A percentile compares a stretch with the other conserved stretches of the same genome.
Evolutionary conservation across 2,797 vertebrate genomes (phyloP).

Genomic region (Menidia menidia): DNA sequence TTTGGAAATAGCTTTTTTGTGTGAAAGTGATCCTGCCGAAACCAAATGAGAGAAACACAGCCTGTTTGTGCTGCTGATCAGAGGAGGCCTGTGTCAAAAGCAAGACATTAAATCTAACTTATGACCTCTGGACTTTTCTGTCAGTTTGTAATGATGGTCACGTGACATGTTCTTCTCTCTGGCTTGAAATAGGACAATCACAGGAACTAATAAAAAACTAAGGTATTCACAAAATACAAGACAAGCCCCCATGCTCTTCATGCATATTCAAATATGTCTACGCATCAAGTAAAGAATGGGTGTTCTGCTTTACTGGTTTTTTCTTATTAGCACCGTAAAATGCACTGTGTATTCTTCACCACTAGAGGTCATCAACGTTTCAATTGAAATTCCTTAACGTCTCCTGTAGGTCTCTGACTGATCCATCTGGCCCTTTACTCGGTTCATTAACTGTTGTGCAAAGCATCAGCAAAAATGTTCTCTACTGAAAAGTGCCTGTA

Average conservation of each 20-base stretch:
- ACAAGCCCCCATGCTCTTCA: neutral
- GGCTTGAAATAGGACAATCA: slow-evolving; percentile 15
- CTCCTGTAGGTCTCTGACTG: too few relatives aligned
- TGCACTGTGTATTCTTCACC: slow-evolving; percentile 40
- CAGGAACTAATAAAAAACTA: neutral
- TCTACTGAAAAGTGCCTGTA: neutral
- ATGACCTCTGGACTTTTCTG: slow-evolving; percentile 59
- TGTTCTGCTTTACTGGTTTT: slow-evolving; percentile 41
- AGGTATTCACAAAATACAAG: slow-evolving; percentile 14
- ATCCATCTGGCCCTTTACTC: too few relatives aligned
- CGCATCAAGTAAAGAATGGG: slow-evolving; percentile 6
- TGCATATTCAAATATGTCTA: slow-evolving; percentile 1
- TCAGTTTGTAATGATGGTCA: slow-evolving; percentile 34
- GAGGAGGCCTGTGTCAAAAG: slow-evolving; percentile 12
- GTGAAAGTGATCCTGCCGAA: neutral
- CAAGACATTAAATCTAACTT: slow-evolving; percentile 30
- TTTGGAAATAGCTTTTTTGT: neutral
- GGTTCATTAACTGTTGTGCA: neutral
- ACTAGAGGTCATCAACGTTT: slow-evolving; percentile 51
- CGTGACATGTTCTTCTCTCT: too few relatives aligned
- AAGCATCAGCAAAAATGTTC: neutral
- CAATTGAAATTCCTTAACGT: neutral
- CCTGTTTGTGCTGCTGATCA: slow-evolving; percentile 4
- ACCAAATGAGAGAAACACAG: slow-evolving; percentile 24
- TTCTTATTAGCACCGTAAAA: neutral